phyloP scores from a whole-genome alignment of 2,797 vertebrate species.

The Lagodon rhomboides region DNA sequence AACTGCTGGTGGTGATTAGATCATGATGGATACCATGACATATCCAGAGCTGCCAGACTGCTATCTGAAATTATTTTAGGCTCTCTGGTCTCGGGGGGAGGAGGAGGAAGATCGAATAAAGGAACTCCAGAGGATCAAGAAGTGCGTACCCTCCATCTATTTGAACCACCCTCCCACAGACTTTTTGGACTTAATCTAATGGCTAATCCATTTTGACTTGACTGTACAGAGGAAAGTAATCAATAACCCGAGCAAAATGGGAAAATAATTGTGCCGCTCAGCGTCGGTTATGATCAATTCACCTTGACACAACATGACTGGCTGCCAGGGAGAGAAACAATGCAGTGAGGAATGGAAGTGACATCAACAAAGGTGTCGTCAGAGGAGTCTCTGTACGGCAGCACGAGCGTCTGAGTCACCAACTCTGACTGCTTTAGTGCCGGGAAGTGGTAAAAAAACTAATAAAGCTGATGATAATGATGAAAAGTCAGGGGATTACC shows the following conservation, averaged over 20 bases:
- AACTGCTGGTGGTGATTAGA: constrained; percentile 35
- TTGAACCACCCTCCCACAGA: constrained; percentile 14
- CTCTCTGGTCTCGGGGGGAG: background rate
- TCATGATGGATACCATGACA: constrained; percentile 20
- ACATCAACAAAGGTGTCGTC: constrained; percentile 9
- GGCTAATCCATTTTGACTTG: constrained; percentile 59
- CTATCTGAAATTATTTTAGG: constrained; percentile 38
- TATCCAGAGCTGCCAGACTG: background rate
- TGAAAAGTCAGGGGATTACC: background rate
- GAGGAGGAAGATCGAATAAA: constrained; percentile 11
- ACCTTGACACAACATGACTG: constrained; percentile 19
- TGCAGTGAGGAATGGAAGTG: constrained; percentile 27
- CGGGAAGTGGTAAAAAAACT: background rate
- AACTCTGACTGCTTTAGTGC: background rate
- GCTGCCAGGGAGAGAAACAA: constrained; percentile 28
- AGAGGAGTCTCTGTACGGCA: constrained; percentile 3
- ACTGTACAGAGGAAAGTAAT: constrained; percentile 44
- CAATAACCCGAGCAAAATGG: constrained; percentile 48
- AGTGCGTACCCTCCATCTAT: background rate
- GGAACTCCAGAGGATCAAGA: constrained; percentile 2
- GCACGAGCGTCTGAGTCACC: constrained; percentile 7
- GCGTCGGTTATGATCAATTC: constrained; percentile 41
- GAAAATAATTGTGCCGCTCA: constrained; percentile 48
- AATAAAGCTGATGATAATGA: background rate
- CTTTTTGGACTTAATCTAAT: constrained; percentile 34